Percentiles rank a stretch among this genome's conserved stretches.
Evolutionary conservation across 2,797 vertebrate genomes (phyloP).

Genomic region (Buphagus erythrorhynchus): DNA sequence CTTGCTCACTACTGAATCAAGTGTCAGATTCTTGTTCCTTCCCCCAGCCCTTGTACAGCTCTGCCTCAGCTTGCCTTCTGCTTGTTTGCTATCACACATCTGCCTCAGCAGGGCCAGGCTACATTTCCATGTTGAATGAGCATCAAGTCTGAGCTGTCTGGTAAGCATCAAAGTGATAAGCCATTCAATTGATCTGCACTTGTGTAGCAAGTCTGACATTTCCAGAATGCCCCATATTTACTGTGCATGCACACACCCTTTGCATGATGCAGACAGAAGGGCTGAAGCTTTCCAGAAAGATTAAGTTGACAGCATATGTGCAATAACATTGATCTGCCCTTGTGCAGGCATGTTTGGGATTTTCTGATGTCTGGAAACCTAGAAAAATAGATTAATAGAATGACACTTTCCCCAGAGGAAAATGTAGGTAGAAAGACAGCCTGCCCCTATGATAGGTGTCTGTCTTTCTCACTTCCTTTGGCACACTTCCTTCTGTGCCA

Average conservation of each 20-base stretch:
- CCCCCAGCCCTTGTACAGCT: background rate
- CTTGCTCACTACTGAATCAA: background rate
- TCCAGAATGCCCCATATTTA: background rate
- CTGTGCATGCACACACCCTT: background rate
- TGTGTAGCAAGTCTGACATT: background rate
- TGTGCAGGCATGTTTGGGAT: background rate
- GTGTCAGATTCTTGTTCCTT: background rate
- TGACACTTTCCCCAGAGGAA: background rate
- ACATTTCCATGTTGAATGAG: background rate
- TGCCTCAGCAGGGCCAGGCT: background rate
- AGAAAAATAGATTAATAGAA: background rate
- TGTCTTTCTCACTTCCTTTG: background rate
- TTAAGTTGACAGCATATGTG: background rate
- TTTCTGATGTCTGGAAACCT: background rate
- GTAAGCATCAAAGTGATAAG: background rate
- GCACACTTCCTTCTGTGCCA: background rate
- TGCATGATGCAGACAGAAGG: background rate
- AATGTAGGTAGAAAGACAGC: background rate
- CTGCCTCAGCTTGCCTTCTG: background rate
- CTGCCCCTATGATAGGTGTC: background rate
- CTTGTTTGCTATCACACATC: background rate
- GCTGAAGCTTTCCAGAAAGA: constrained; percentile 9
- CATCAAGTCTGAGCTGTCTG: background rate
- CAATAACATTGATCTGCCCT: background rate
- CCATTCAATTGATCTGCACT: background rate